phyloP scores from a whole-genome alignment of 2,113 vertebrate species.

The Rhabdomys dilectus region DNA sequence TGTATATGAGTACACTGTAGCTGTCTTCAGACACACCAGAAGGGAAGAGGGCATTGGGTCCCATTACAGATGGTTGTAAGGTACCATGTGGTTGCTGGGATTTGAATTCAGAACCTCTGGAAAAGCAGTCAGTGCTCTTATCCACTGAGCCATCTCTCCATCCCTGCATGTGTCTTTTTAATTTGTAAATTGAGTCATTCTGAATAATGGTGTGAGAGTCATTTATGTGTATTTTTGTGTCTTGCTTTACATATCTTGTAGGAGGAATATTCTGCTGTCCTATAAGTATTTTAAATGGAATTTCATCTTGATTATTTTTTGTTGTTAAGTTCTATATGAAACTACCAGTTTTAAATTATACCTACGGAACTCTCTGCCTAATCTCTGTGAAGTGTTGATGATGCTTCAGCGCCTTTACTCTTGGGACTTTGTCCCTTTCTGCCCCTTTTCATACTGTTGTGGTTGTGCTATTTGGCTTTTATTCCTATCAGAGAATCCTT shows the following conservation, averaged over 20 bases:
- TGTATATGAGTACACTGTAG: too few species aligned
- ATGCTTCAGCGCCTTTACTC: not conserved
- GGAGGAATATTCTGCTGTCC: not conserved
- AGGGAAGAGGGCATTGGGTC: too few species aligned
- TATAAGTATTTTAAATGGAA: not conserved
- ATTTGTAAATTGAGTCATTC: not conserved
- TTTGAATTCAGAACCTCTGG: too few species aligned
- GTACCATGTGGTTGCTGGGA: too few species aligned
- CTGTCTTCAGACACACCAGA: too few species aligned
- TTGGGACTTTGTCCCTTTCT: not conserved
- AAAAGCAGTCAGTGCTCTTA: too few species aligned
- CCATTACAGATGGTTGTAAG: too few species aligned
- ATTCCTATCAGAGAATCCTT: not conserved
- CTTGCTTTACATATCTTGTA: not conserved
- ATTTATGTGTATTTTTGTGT: not conserved
- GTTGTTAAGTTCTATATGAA: not conserved
- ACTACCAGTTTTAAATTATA: not conserved
- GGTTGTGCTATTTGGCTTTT: not conserved
- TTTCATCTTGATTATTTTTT: not conserved
- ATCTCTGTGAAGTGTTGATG: not conserved
- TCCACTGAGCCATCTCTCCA: too few species aligned
- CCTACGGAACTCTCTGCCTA: not conserved
- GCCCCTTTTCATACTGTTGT: not conserved
- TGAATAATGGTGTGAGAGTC: not conserved
- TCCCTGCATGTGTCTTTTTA: too few species aligned